phyloP scores from a whole-genome alignment of 2,797 vertebrate species.

The Morus bassanus region DNA sequence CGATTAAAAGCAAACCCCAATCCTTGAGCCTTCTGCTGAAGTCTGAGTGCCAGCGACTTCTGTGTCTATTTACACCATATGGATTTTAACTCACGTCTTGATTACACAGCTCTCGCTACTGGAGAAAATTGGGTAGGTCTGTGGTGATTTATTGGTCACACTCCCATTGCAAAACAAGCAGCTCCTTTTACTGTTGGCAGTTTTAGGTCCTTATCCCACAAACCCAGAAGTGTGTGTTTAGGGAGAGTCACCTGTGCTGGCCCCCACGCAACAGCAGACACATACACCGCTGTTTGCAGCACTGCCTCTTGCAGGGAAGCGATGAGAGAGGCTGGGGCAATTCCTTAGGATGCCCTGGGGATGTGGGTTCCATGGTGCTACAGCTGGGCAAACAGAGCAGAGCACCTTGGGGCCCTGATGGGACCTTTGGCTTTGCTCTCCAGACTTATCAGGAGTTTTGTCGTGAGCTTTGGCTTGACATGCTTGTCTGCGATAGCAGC shows the following conservation, averaged over 20 bases:
- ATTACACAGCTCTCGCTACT: not conserved
- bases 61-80: not conserved
- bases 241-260: not conserved
- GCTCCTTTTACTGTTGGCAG: not conserved
- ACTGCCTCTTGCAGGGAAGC: not conserved
- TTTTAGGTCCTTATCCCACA: not conserved
- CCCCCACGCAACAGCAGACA: not conserved
- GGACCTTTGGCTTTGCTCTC: not conserved
- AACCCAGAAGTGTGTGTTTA: rapidly evolving
- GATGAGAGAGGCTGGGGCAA: not conserved
- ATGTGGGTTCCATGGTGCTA: rapidly evolving
- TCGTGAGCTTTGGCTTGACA: rapidly evolving
- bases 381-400: not conserved
- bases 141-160: not conserved
- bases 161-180: not conserved
- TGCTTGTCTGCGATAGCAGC: not conserved
- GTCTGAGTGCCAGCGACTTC: not conserved
- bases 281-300: rapidly evolving
- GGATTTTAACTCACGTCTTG: not conserved
- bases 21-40: not conserved
- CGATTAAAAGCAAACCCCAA: not conserved
- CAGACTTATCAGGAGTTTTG: not conserved
- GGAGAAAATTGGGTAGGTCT: not conserved
- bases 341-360: not conserved
- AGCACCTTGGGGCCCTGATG: not conserved